Percentiles rank a stretch among this genome's conserved stretches.
Conservation (phyloP, 2,888 invertebrate species). For the Megaustenia siamemsis region DNA sequence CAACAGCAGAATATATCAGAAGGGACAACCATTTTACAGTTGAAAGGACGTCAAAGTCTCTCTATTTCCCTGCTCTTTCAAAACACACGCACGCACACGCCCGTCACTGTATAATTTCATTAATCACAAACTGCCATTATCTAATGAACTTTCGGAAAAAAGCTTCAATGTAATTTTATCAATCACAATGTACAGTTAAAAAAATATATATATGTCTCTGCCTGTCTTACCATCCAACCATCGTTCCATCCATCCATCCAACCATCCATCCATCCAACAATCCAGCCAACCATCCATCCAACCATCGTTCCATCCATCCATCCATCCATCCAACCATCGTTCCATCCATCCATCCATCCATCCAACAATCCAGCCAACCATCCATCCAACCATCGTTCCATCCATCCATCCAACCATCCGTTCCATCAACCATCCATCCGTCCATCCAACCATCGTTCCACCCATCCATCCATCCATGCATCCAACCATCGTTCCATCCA, state of each 20-base stretch:
- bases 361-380: neutral
- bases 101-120: no score
- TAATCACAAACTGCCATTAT: no score
- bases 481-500: neutral
- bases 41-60: no score
- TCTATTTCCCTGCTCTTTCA: no score
- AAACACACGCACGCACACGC: no score
- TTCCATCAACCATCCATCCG: neutral
- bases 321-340: conserved; percentile 7
- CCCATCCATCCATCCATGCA: neutral
- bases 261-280: conserved; percentile 14
- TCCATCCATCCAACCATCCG: conserved; percentile 10
- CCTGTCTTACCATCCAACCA: no score
- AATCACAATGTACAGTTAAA: no score
- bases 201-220: no score
- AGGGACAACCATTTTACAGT: no score
- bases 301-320: conserved; percentile 14
- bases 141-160: no score
- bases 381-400: neutral
- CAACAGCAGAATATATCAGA: no score
- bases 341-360: conserved; percentile 19
- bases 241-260: conserved; percentile 19
- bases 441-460: neutral
- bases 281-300: conserved; percentile 16
- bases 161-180: no score